These are phyloP conservation scores for Lymantria monacha DNA, from an alignment of 2,888 invertebrate genomes.

Conservation along the genomic window DNA sequence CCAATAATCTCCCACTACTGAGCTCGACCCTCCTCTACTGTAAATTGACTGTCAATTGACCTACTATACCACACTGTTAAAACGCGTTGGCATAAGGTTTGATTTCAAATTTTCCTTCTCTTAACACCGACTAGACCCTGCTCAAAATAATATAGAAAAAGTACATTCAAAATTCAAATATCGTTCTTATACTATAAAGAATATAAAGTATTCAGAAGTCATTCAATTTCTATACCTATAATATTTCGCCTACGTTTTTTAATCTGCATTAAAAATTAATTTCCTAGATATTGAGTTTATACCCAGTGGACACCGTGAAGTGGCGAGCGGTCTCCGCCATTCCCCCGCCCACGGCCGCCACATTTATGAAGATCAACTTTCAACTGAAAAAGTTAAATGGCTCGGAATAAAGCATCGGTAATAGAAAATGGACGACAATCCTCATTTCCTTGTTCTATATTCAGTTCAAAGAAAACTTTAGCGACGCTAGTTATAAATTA, in stretches of 20 bases:
- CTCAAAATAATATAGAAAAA: too few relatives aligned
- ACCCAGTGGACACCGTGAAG: slow-evolving; percentile 30
- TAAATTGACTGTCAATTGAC: too few relatives aligned
- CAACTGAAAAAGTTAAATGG: slow-evolving; percentile 71
- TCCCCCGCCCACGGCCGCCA: slow-evolving; percentile 29
- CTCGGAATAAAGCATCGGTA: slow-evolving; percentile 65
- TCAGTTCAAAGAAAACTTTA: slow-evolving; percentile 41
- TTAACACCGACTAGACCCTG: too few relatives aligned
- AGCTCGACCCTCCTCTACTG: too few relatives aligned
- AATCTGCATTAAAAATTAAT: slow-evolving; percentile 31
- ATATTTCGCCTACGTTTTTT: slow-evolving; percentile 14
- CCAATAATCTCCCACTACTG: too few relatives aligned
- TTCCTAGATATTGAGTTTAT: slow-evolving; percentile 36
- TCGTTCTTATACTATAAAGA: not conserved
- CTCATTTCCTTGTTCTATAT: slow-evolving; percentile 65
- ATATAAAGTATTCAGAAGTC: too few relatives aligned
- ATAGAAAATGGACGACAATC: slow-evolving; percentile 71
- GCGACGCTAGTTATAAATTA: slow-evolving; percentile 8
- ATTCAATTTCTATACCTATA: not conserved
- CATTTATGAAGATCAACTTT: slow-evolving; percentile 59
- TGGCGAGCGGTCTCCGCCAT: slow-evolving; percentile 20
- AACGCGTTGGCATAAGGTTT: too few relatives aligned
- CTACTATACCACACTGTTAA: too few relatives aligned
- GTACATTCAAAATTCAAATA: not conserved
- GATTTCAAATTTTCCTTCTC: too few relatives aligned